phyloP scores from a whole-genome alignment of 2,888 invertebrate genomes.

The Pristionchus entomophagus region DNA sequence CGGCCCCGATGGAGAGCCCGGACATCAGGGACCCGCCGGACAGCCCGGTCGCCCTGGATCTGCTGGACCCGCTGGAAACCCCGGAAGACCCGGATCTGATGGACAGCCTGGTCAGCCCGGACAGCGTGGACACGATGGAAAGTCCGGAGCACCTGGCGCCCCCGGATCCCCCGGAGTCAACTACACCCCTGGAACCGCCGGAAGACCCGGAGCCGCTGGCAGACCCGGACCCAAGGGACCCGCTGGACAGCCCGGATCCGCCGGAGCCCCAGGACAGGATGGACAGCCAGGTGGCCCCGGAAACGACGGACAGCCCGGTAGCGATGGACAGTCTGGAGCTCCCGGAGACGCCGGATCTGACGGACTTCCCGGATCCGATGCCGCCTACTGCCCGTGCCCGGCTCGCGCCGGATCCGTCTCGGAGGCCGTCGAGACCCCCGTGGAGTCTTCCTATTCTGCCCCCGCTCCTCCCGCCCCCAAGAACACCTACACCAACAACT shows the following conservation, averaged over 20 bases:
- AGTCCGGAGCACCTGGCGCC: slow-evolving; percentile 29
- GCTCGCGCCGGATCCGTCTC: background rate
- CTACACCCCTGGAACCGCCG: slow-evolving; percentile 34
- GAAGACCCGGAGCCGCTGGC: slow-evolving; percentile 18
- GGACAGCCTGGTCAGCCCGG: slow-evolving; percentile 56
- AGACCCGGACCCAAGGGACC: slow-evolving; percentile 37
- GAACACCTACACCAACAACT: slow-evolving; percentile 10
- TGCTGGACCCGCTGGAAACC: slow-evolving; percentile 58
- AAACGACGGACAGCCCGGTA: background rate
- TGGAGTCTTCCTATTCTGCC: background rate
- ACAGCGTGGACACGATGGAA: slow-evolving; percentile 2
- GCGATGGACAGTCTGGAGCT: background rate
- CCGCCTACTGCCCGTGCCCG: slow-evolving; percentile 30
- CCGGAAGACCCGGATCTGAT: slow-evolving; percentile 55
- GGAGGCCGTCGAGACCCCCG: background rate
- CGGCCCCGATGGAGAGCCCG: slow-evolving; percentile 58
- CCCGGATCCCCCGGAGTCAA: background rate
- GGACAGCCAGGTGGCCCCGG: background rate
- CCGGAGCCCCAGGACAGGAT: background rate
- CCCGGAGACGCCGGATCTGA: slow-evolving; percentile 28
- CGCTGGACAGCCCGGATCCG: slow-evolving; percentile 3
- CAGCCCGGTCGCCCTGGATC: slow-evolving; percentile 60
- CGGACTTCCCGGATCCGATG: slow-evolving; percentile 25
- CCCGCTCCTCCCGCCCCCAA: background rate
- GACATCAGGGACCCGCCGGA: slow-evolving; percentile 62